These are phyloP conservation scores for Acropternis orthonyx DNA, from an alignment of 2,797 vertebrate species.

Conservation along the genomic window DNA sequence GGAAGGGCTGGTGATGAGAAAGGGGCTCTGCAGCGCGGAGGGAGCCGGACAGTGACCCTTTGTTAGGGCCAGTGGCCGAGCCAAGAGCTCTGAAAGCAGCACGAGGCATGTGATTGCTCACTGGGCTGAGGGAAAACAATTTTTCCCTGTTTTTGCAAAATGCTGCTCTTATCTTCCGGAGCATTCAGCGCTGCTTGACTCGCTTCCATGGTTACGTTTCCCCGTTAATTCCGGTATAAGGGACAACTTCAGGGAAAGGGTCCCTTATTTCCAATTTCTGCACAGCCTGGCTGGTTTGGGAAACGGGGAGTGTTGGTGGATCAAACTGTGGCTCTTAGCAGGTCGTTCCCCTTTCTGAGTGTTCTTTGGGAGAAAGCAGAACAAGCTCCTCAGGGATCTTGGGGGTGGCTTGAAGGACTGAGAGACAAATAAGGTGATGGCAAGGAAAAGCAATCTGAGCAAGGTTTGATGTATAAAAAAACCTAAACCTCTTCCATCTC, in stretches of 20 bases:
- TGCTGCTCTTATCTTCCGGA: not conserved
- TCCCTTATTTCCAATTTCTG: fast-evolving
- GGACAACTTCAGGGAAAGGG: not conserved
- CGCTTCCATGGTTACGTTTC: not conserved
- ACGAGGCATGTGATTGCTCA: slow-evolving; percentile 23
- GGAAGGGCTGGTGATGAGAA: not conserved
- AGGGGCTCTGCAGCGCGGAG: not conserved
- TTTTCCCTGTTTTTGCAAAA: slow-evolving; percentile 23
- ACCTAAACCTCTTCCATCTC: not conserved
- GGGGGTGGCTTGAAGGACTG: not conserved
- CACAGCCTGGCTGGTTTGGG: not conserved
- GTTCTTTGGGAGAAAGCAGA: not conserved
- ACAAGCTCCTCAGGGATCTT: not conserved
- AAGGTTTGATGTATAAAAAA: not conserved
- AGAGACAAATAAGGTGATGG: not conserved
- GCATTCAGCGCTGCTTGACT: not conserved
- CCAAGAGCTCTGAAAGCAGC: not conserved
- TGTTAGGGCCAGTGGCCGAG: not conserved
- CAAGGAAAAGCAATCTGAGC: not conserved
- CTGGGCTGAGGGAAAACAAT: slow-evolving; percentile 22
- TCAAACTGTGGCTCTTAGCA: not conserved
- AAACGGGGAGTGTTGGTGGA: not conserved
- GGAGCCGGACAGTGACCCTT: slow-evolving; percentile 43
- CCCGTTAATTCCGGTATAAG: not conserved
- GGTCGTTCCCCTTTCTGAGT: not conserved